phyloP scores from a whole-genome alignment of 2,888 invertebrate species.

The Metacarcinus magister region DNA sequence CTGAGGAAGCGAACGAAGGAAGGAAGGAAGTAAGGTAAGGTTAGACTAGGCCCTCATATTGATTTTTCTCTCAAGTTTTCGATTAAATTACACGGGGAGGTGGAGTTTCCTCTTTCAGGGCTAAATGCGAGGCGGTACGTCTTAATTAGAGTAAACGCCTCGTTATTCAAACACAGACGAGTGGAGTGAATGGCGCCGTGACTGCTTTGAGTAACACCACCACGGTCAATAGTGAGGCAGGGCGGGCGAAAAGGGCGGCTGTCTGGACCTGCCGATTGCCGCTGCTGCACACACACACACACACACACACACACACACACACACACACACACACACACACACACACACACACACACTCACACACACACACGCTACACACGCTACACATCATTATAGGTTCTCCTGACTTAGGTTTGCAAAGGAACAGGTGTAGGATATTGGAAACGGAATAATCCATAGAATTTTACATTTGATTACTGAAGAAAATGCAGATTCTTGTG shows the following conservation, averaged over 20 bases:
- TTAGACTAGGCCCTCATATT: not conserved
- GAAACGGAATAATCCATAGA: not conserved
- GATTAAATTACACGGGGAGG: not conserved
- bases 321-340: no score
- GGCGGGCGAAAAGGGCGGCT: not conserved
- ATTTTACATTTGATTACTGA: no score
- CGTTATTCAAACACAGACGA: not conserved
- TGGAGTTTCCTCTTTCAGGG: not conserved
- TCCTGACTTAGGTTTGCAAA: not conserved
- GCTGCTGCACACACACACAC: not conserved
- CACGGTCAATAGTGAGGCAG: not conserved
- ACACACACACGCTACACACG: no score
- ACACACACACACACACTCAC: no score
- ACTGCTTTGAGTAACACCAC: not conserved
- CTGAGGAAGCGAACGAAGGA: not conserved
- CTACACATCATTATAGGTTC: not conserved
- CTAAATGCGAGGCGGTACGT: not conserved
- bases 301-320: no score
- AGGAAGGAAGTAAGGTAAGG: not conserved
- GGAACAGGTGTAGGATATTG: not conserved
- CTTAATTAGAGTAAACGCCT: conserved; percentile 4
- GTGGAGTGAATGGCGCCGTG: conserved; percentile 3
- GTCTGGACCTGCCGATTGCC: not conserved
- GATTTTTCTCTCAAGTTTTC: not conserved
- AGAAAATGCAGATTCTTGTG: no score